phyloP scores from a whole-genome alignment of 1,140 invertebrate genomes.

The Hermatobates lingyangjiaoensis region DNA sequence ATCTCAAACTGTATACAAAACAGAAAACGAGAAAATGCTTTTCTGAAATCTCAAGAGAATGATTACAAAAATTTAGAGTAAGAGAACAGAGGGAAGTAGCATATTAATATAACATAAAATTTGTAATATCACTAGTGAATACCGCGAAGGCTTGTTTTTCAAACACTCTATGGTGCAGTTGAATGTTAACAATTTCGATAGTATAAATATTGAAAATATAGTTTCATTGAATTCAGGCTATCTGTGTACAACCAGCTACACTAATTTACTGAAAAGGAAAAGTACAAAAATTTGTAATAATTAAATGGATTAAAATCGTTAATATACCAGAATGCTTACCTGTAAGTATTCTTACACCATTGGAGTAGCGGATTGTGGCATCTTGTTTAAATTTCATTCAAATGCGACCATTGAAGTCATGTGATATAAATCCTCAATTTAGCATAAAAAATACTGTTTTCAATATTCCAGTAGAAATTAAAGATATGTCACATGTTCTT shows the following conservation, averaged over 20 bases:
- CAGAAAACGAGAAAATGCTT: too few relatives aligned
- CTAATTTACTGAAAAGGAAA: background rate
- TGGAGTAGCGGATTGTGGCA: background rate
- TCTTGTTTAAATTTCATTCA: background rate
- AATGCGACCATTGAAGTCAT: background rate
- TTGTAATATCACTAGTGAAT: too few relatives aligned
- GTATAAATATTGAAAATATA: too few relatives aligned
- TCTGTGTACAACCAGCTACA: background rate
- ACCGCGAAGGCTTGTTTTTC: too few relatives aligned
- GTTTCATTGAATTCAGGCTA: too few relatives aligned
- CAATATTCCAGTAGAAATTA: background rate
- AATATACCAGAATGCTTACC: background rate
- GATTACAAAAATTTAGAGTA: too few relatives aligned
- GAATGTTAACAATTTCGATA: too few relatives aligned
- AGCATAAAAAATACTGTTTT: background rate
- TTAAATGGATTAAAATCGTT: background rate
- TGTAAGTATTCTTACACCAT: background rate
- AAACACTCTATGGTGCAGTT: too few relatives aligned
- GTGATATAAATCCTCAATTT: background rate
- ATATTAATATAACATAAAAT: too few relatives aligned
- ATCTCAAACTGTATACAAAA: too few relatives aligned
- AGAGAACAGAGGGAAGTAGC: too few relatives aligned
- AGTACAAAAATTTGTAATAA: background rate
- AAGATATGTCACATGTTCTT: background rate
- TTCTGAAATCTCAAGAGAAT: too few relatives aligned